These are phyloP conservation scores for Andrena chrysosceles DNA, from an alignment of 2,888 invertebrate genomes.

Conservation along the genomic window DNA sequence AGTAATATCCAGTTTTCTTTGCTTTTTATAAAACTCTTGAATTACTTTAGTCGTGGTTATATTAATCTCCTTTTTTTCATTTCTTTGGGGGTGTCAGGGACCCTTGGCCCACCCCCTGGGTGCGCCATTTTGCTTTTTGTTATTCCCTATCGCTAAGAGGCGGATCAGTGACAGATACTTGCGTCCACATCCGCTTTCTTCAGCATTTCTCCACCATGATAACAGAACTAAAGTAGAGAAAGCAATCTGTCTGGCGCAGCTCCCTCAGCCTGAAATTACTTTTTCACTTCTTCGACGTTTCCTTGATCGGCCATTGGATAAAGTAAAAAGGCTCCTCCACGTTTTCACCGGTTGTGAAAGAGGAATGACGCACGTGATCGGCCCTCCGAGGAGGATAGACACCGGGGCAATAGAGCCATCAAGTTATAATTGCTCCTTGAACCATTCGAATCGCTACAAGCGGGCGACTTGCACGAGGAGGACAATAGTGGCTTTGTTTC, in stretches of 20 bases:
- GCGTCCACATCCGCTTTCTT: not conserved
- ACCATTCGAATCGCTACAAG: slow-evolving; percentile 29
- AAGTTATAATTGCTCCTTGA: slow-evolving; percentile 58
- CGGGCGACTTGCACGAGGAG: slow-evolving; percentile 29
- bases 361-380: slow-evolving; percentile 11
- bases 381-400: slow-evolving; percentile 21
- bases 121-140: too few species aligned
- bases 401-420: slow-evolving; percentile 62
- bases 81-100: too few species aligned
- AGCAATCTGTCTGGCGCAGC: not conserved
- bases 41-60: too few species aligned
- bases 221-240: not conserved
- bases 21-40: too few species aligned
- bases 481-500: slow-evolving; percentile 70
- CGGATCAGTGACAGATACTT: too few species aligned
- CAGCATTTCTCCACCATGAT: not conserved
- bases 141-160: too few species aligned
- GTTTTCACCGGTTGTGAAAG: slow-evolving; percentile 19
- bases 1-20: too few species aligned
- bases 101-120: too few species aligned
- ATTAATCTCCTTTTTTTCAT: too few species aligned
- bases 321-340: not conserved
- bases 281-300: slow-evolving; percentile 16
- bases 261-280: not conserved
- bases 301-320: slow-evolving; percentile 4